Evolutionary conservation across 2,888 invertebrate species (phyloP).

Genomic region (Neoascia interrupta): DNA sequence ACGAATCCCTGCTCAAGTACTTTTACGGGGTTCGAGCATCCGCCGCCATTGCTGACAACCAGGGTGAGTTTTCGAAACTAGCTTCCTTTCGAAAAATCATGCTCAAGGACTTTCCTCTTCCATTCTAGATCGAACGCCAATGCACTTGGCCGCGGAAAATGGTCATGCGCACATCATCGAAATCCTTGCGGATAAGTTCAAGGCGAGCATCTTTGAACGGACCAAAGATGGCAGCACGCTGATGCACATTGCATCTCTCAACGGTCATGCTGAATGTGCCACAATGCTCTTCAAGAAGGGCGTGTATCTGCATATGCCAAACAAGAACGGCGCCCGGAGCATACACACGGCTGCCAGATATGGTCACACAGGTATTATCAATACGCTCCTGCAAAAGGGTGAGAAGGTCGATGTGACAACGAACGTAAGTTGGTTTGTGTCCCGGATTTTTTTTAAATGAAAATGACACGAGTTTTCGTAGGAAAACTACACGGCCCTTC

Average conservation of each 20-base stretch:
- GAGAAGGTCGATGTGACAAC: conserved; percentile 97
- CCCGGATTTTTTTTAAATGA: no score
- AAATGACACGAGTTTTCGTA: conserved; percentile 78
- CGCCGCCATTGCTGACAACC: conserved; percentile 95
- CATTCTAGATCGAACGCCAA: conserved; percentile 92
- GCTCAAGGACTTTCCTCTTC: background rate
- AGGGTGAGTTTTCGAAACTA: conserved; percentile 81
- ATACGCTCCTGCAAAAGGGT: conserved; percentile 95
- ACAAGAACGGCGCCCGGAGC: conserved; percentile 96
- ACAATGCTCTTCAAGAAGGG: conserved; percentile 99
- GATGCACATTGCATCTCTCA: conserved; percentile 98
- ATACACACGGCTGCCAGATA: conserved; percentile 98
- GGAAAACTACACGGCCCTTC: conserved; percentile 98
- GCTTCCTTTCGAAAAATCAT: background rate
- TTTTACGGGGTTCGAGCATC: conserved; percentile 97
- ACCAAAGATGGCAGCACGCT: conserved; percentile 99
- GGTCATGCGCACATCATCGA: conserved; percentile 98
- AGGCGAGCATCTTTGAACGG: conserved; percentile 96
- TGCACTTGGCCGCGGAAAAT: conserved; percentile 98
- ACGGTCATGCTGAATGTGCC: conserved; percentile 98
- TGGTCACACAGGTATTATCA: conserved; percentile 98
- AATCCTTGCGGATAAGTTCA: conserved; percentile 97
- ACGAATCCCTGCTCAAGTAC: conserved; percentile 95
- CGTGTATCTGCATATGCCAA: conserved; percentile 99
- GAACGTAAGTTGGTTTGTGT: conserved; percentile 88